A percentile compares a stretch with the other conserved stretches of the same genome.
Evolutionary conservation across 2,113 vertebrate species (phyloP).

Genomic region (Myotis davidii): DNA sequence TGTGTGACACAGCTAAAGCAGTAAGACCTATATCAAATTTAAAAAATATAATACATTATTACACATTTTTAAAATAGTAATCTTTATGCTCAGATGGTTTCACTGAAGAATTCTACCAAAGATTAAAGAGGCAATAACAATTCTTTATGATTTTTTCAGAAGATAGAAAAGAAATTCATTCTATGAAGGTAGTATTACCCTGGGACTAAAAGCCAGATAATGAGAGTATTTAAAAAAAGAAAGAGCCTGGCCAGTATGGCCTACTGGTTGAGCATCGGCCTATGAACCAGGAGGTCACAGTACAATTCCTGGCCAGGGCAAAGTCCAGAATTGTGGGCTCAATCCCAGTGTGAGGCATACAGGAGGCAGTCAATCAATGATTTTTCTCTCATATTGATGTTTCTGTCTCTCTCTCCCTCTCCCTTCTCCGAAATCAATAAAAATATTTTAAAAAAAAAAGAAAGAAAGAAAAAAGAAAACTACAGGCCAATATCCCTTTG

Average conservation of each 20-base stretch:
- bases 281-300: no score
- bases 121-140: neutral
- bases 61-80: neutral
- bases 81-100: neutral
- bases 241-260: no score
- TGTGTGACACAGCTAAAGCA: neutral
- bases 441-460: no score
- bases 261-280: no score
- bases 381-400: no score
- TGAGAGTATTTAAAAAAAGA: neutral
- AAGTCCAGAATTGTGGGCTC: no score
- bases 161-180: neutral
- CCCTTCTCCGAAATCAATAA: no score
- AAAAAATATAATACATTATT: neutral
- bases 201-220: neutral
- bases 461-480: neutral
- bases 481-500: neutral
- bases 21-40: neutral
- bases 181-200: neutral
- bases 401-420: no score
- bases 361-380: no score
- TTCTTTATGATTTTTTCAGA: neutral
- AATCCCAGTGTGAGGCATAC: no score
- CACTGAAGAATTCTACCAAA: neutral
- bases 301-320: no score